Conservation (phyloP, 2,797 vertebrate species). For the Cercopithecus petaurista region DNA sequence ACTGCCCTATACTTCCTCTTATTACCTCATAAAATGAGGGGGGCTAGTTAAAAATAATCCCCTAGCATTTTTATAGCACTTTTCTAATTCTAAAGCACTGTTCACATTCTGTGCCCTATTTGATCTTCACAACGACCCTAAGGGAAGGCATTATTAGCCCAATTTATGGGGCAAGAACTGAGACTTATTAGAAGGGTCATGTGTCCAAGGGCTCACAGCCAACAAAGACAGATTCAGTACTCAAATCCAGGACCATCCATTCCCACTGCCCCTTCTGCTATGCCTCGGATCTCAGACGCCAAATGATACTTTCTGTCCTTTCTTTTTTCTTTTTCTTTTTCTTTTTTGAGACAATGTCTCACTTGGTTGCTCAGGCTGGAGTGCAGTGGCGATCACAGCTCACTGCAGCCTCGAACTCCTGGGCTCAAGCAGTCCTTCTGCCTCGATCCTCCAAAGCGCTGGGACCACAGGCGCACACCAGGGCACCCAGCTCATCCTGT, state of each 20-base stretch:
- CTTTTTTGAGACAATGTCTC: background rate
- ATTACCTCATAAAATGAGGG: constrained; percentile 55
- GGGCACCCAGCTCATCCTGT: background rate
- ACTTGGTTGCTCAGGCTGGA: background rate
- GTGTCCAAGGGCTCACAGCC: constrained; percentile 16
- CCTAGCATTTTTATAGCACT: constrained; percentile 42
- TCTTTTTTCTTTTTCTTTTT: background rate
- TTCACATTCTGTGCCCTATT: background rate
- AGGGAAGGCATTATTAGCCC: constrained; percentile 47
- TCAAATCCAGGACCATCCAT: background rate
- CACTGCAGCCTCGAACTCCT: background rate
- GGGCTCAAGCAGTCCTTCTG: background rate
- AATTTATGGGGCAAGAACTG: constrained; percentile 65
- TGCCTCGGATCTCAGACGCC: background rate
- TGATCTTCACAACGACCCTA: constrained; percentile 56
- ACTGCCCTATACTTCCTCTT: background rate
- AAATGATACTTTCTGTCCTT: background rate
- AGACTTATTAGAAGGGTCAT: constrained; percentile 60
- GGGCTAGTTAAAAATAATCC: constrained; percentile 60
- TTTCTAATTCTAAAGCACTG: constrained; percentile 35
- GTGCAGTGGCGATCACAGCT: background rate
- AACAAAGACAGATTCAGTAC: background rate
- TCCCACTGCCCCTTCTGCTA: background rate
- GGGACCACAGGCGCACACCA: background rate
- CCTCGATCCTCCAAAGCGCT: background rate